Evolutionary conservation across 2,888 invertebrate species (phyloP), one percentile per base, ranked within the genome.

Genomic region (Metellina segmentata): DNA sequence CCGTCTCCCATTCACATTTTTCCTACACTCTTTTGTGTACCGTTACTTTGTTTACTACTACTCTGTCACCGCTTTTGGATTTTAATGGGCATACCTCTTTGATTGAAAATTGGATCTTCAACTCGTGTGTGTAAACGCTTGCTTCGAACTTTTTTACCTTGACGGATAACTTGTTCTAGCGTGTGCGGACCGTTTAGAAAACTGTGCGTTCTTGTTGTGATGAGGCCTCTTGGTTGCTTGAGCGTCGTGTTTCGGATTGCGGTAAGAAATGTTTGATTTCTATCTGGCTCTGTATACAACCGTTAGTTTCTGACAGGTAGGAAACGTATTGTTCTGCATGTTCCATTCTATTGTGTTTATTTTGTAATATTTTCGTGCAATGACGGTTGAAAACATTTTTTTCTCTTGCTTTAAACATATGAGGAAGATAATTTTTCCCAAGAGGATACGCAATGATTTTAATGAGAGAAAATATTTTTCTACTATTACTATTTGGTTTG

Each of bases 31-130:
- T 34, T n/a, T 61, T 85, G 51, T 72, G 11, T 81, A 49, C 81
- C 81, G 88, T 88, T 81, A 81, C 74, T 90, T 85, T 90, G 90
- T 90, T 90, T 90, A 85, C 90, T 79, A 81, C 74, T 52, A 52
- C 71, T 69, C 78, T 72, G 19, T n/a, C 69, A 13, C n/a, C 49
- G n/a, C 78, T 48, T 78, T 78, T 78, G n/a, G 13, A 75, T 75
- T 49, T 75, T 49, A 8, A 19, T 19, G 8, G n/a, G 48, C 34
- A 75, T 34, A 19, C 48, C 34, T 34, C 48, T 6, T 11, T 34
- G 75, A 19, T 34, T 75, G 69, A 34, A 11, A 74, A 74, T 34
- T 34, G 8, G 75, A 34, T 48, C 49, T 75, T 48, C 49, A 34
- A 6, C 34, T 48, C 75, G 34, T 19, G 13, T 19, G 13, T 11